Evolutionary conservation across 1,140 invertebrate genomes (phyloP).

Genomic region (Dryas iulia): DNA sequence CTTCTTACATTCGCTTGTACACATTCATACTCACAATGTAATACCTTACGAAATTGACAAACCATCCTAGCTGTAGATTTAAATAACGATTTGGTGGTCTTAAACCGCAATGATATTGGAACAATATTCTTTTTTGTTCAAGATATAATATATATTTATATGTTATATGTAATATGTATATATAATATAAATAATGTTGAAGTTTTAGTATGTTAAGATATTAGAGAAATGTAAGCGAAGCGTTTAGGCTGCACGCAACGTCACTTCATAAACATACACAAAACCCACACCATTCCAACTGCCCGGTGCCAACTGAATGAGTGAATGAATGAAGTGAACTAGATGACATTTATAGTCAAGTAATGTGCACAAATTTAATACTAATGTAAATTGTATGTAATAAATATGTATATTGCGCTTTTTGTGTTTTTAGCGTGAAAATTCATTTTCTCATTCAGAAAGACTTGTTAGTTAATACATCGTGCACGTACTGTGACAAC

Average conservation of each 20-base stretch:
- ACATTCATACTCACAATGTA: constrained; percentile 1
- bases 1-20: constrained; percentile 29
- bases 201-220: constrained; percentile 27
- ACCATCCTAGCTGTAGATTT: background rate
- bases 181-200: background rate
- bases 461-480: constrained; percentile 55
- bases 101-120: too few relatives aligned
- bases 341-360: background rate
- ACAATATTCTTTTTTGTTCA: background rate
- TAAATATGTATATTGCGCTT: background rate
- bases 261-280: constrained; percentile 62
- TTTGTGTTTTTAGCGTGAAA: background rate
- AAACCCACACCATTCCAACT: constrained; percentile 53
- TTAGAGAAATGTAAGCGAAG: constrained; percentile 55
- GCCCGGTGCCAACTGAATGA: constrained; percentile 43
- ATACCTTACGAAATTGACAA: background rate
- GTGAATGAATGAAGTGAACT: constrained; percentile 39
- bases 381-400: background rate
- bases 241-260: constrained; percentile 55
- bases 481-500: constrained; percentile 71
- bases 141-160: constrained; percentile 6
- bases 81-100: background rate
- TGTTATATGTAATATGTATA: too few relatives aligned
- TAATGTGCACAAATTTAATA: background rate
- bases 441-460: constrained; percentile 50